These are phyloP conservation scores for Dryobota labecula DNA, from an alignment of 2,888 invertebrate species.

Conservation along the genomic window DNA sequence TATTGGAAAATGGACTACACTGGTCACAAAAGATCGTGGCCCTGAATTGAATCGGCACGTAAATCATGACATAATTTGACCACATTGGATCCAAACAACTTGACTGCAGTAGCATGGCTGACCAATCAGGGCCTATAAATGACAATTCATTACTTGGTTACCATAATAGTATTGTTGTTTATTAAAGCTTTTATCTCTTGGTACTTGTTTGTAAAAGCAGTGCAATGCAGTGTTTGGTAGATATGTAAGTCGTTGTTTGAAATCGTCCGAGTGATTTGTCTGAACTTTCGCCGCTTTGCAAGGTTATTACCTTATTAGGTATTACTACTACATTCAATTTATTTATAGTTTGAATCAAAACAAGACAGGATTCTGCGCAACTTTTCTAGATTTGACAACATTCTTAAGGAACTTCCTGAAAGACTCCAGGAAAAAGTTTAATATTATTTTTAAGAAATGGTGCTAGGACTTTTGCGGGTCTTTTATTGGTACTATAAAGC, in stretches of 20 bases:
- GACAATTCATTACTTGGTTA: constrained; percentile 28
- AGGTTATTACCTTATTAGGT: constrained; percentile 59
- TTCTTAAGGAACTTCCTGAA: background rate
- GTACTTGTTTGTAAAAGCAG: constrained; percentile 2
- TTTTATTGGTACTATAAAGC: background rate
- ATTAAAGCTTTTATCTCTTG: constrained; percentile 2
- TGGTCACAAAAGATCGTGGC: constrained; percentile 52
- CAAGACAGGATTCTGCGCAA: background rate
- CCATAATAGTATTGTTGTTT: constrained; percentile 15
- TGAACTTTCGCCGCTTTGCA: constrained; percentile 57
- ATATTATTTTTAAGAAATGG: background rate
- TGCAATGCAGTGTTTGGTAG: no score
- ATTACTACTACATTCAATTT: constrained; percentile 25
- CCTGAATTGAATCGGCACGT: constrained; percentile 48
- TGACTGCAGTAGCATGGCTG: constrained; percentile 28
- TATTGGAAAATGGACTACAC: constrained; percentile 25
- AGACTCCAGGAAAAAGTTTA: background rate
- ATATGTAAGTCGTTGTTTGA: constrained; percentile 37
- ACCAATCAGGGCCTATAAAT: constrained; percentile 28
- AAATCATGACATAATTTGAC: constrained; percentile 59
- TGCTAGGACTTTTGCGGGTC: background rate
- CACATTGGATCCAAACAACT: constrained; percentile 45
- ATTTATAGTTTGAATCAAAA: constrained; percentile 33
- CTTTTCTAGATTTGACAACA: background rate
- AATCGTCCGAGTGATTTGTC: constrained; percentile 51